phyloP scores from a whole-genome alignment of 2,888 invertebrate species.

The Zaprionus obscuricornis region DNA sequence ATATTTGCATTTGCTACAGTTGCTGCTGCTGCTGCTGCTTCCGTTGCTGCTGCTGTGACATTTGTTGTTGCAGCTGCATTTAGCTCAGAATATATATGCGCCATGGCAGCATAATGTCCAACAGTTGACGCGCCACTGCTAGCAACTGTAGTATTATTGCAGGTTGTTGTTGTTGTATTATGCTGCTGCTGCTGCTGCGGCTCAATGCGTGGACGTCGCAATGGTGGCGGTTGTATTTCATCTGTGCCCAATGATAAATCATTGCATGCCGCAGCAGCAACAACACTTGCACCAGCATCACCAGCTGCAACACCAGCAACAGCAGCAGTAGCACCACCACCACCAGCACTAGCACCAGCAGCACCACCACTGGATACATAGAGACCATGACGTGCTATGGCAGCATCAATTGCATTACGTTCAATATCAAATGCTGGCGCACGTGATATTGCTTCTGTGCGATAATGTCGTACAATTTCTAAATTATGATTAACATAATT shows the following conservation, averaged over 20 bases:
- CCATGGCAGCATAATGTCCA: conserved; percentile 38
- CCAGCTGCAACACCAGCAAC: no score
- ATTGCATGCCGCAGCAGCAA: neutral
- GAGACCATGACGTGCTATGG: conserved; percentile 51
- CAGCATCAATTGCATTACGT: conserved; percentile 54
- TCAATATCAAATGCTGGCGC: conserved; percentile 43
- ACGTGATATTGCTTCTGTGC: conserved; percentile 43
- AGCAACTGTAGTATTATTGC: neutral
- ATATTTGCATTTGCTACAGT: no score
- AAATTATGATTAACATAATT: conserved; percentile 52
- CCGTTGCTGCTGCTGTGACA: neutral
- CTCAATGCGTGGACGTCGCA: conserved; percentile 48
- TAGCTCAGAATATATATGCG: conserved; percentile 36
- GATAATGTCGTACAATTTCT: conserved; percentile 54
- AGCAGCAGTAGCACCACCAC: conserved; percentile 1
- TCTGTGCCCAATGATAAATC: conserved; percentile 7
- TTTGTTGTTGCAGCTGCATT: neutral
- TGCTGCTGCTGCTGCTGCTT: neutral
- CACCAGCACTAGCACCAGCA: conserved; percentile 6
- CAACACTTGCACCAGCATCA: no score
- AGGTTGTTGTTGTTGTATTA: neutral
- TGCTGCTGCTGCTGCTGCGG: neutral
- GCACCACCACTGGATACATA: conserved; percentile 9
- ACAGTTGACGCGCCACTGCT: no score
- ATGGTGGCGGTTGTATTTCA: conserved; percentile 43